phyloP scores from a whole-genome alignment of 1,140 invertebrate genomes.

The Propsilocerus akamusi region DNA sequence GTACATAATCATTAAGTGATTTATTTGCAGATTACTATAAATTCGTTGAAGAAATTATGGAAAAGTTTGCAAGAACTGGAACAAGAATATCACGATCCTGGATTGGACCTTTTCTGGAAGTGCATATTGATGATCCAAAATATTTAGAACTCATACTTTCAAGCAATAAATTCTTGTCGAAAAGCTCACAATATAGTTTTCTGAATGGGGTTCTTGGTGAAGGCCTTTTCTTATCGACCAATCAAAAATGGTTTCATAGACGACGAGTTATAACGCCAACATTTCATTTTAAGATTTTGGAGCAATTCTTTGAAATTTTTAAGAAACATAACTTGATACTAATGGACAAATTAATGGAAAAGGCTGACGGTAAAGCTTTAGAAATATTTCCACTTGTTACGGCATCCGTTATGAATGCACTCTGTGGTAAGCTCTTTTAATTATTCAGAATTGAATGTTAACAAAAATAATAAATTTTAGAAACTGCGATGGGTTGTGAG shows the following conservation, averaged over 20 bases:
- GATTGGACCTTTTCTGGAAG: background rate
- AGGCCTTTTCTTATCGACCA: background rate
- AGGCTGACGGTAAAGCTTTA: background rate
- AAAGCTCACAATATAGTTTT: conserved; percentile 1
- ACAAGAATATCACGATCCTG: background rate
- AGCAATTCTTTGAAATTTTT: conserved; percentile 41
- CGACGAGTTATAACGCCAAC: conserved; percentile 56
- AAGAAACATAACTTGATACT: conserved; percentile 27
- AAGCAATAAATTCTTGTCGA: background rate
- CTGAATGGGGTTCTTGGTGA: background rate
- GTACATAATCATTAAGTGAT: too few species aligned
- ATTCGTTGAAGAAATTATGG: background rate
- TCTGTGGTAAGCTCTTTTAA: too few species aligned
- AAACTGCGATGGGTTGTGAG: background rate
- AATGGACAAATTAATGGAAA: conserved; percentile 33
- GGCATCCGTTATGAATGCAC: background rate
- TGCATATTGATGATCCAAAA: background rate
- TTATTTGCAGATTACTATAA: background rate
- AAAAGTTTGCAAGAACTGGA: background rate
- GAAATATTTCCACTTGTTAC: background rate
- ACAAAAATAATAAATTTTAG: too few species aligned
- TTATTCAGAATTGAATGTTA: too few species aligned
- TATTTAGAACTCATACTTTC: background rate
- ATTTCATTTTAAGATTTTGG: conserved; percentile 56
- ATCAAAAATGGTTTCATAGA: conserved; percentile 38